Evolutionary conservation across 2,113 vertebrate species (phyloP).

Genomic region (Corythoichthys haematopterus): DNA sequence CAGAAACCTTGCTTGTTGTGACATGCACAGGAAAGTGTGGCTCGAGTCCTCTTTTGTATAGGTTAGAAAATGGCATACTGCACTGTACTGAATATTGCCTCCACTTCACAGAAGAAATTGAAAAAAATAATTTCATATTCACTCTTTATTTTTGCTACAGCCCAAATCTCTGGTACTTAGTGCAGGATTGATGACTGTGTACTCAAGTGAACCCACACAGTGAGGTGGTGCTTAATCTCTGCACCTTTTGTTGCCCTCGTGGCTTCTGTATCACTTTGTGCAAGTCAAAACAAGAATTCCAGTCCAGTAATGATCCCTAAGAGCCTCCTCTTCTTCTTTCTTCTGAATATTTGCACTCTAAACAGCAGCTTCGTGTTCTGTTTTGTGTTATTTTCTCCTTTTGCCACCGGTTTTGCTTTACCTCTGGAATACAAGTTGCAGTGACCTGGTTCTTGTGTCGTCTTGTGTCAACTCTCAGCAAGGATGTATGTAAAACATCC

Average conservation of each 20-base stretch:
- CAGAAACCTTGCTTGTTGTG: not conserved
- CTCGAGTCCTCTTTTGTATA: not conserved
- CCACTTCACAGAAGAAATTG: not conserved
- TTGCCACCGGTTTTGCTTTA: conserved; percentile 21
- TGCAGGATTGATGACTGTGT: conserved; percentile 24
- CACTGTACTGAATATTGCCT: not conserved
- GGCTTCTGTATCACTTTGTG: conserved; percentile 28
- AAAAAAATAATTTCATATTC: not conserved
- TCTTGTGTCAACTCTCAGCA: conserved; percentile 37
- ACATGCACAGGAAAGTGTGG: not conserved
- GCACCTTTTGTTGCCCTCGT: conserved; percentile 24
- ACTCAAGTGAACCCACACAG: conserved; percentile 39
- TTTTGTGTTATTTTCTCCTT: conserved; percentile 13
- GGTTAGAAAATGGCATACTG: not conserved
- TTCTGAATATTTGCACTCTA: conserved; percentile 29
- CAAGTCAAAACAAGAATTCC: conserved; percentile 61
- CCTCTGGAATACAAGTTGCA: conserved; percentile 38
- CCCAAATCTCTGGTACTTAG: conserved; percentile 2
- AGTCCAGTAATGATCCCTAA: conserved; percentile 31
- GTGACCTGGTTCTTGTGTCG: conserved; percentile 24
- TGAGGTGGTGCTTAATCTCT: conserved; percentile 33
- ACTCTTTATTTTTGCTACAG: not conserved
- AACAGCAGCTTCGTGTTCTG: conserved; percentile 25
- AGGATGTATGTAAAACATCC: conserved; percentile 55
- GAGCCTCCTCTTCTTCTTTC: conserved; percentile 17